Base-by-base conservation (phyloP, 2,888 invertebrate species). In the Agrochola circellaris region DNA sequence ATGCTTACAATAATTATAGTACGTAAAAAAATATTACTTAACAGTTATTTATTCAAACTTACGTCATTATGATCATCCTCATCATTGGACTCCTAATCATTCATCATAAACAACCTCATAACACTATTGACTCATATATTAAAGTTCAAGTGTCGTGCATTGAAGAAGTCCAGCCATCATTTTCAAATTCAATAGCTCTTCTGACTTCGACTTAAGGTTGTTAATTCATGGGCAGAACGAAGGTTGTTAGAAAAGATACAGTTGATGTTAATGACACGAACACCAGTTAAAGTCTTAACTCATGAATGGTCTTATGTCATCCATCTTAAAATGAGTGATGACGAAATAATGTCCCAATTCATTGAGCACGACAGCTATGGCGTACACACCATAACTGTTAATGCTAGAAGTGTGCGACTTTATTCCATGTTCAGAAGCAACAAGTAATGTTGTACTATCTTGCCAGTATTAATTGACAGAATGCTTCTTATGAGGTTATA, bases 61-160 rank as follows among this genome's bases (percentile, higher is more conserved):
- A 66, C 78, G 65, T 81, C 73, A 83, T 13, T 69, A 5, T 60
- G 17, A 54, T 69, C 66, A 68, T 75, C 61, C 34, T 77, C 34
- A 67, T 67, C 54, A 58, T 73, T 82, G 17, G 15, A 54, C n/a
- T 66, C 6, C 51, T 54, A 66, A 81, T 75, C 68, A 69, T 81
- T 60, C 75, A 86, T 81, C 84, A 81, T 58, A 30, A 38, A 73
- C 62, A 64, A 69, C 58, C 42, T 66, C 20, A 56, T 77, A 64
- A 74, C 72, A 73, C 51, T 79, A 81, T 73, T 69, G 68, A 77
- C 73, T 81, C 65, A 79, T 79, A 70, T 64, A 72, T 74, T 74
- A 76, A 62, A 73, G 58, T 61, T 82, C 65, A 69, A 42, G 23
- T 65, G 51, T 61, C 62, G 7, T 65, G 4, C 51, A 67, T 60